Percentiles rank a stretch among this genome's conserved stretches.
Evolutionary conservation across 2,113 vertebrate species (phyloP).

Genomic region (Myotis lucifugus): DNA sequence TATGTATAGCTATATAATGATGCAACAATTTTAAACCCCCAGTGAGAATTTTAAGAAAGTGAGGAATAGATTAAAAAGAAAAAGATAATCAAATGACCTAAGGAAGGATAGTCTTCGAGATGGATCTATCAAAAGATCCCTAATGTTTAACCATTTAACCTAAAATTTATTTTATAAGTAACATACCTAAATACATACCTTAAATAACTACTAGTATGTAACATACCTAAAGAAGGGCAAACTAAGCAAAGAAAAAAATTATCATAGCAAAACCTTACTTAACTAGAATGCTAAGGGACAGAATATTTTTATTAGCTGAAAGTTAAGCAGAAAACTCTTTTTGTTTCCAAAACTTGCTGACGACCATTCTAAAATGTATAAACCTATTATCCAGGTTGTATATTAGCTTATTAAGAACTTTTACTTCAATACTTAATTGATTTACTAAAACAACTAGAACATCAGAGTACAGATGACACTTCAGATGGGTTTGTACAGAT

Average conservation of each 20-base stretch:
- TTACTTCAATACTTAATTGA: neutral
- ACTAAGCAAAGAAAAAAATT: constrained; percentile 26
- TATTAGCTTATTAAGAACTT: neutral
- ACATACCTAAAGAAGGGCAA: neutral
- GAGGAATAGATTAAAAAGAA: neutral
- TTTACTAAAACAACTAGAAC: constrained; percentile 22
- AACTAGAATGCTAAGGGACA: neutral
- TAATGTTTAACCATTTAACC: neutral
- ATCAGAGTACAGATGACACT: neutral
- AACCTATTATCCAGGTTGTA: neutral
- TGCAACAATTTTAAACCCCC: constrained; percentile 42
- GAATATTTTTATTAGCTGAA: neutral
- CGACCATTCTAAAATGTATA: constrained; percentile 32
- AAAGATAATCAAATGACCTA: neutral
- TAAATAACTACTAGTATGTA: neutral
- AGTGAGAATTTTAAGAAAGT: constrained; percentile 55
- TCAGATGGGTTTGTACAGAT: neutral
- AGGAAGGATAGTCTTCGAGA: neutral
- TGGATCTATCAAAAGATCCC: neutral
- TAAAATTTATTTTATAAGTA: constrained; percentile 4
- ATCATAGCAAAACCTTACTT: neutral
- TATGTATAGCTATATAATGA: constrained; percentile 7
- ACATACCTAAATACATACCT: neutral
- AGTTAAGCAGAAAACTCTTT: neutral
- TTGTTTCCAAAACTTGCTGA: constrained; percentile 31